Evolutionary conservation across 1,140 invertebrate species (phyloP).

Genomic region (Bicyclus anynana): DNA sequence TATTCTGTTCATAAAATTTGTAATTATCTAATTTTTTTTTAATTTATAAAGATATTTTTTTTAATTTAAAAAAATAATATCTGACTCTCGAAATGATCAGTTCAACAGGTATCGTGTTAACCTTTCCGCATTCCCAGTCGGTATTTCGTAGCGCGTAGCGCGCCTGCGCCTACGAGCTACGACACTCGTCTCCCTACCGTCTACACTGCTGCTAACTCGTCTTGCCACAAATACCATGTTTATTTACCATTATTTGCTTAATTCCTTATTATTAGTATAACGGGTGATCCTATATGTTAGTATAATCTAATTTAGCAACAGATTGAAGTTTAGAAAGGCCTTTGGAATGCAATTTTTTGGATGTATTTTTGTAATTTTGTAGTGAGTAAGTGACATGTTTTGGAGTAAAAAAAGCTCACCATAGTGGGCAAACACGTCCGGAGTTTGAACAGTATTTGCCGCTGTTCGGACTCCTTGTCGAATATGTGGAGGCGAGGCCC

Average conservation of each 20-base stretch:
- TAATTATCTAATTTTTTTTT: too few relatives aligned
- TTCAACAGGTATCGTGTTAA: constrained; percentile 49
- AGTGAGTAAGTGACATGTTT: background rate
- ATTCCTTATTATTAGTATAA: background rate
- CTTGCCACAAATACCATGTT: constrained; percentile 18
- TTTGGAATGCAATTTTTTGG: too few relatives aligned
- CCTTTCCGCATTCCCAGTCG: constrained; percentile 19
- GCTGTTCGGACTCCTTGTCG: constrained; percentile 83
- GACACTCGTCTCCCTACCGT: constrained; percentile 38
- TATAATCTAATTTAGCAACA: background rate
- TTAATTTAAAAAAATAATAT: too few relatives aligned
- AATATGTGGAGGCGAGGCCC: constrained; percentile 82
- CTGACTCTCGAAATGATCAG: too few relatives aligned
- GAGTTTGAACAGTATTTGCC: constrained; percentile 83
- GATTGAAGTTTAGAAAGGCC: too few relatives aligned
- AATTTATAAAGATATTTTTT: too few relatives aligned
- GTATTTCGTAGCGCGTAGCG: constrained; percentile 52
- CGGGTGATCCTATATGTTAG: background rate
- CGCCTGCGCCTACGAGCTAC: constrained; percentile 63
- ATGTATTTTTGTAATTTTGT: too few relatives aligned
- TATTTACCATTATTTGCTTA: constrained; percentile 10
- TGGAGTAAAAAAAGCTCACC: constrained; percentile 66
- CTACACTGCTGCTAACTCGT: constrained; percentile 29
- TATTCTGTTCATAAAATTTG: too few relatives aligned
- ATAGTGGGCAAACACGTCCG: constrained; percentile 81